Base-by-base conservation (phyloP, 2,113 vertebrate genomes). In the Micromys minutus region DNA sequence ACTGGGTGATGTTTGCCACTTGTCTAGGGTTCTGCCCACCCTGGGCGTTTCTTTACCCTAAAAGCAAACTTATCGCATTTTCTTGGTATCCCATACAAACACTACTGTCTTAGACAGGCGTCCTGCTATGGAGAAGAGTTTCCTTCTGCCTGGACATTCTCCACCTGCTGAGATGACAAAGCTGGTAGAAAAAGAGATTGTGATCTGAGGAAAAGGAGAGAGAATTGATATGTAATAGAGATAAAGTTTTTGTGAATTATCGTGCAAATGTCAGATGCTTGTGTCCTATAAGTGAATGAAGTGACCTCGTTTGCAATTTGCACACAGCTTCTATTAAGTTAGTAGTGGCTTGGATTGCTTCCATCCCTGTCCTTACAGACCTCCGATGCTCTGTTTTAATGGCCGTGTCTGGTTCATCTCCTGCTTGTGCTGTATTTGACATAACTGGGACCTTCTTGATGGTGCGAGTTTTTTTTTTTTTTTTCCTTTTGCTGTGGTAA, bases 401-500 rank as follows among this genome's bases (percentile, higher is more conserved):
- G 50, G 5, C 55, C 36, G 9, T 16, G 1, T 63, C 19, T 55
- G 13, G 65, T 24, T 83, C 42, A 57, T 31, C 36, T 45, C 76
- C 31, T 26, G 3, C 36, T 61, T 83, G 12, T 59, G 57, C 24
- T 85, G 0, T 61, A 50, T 65, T 93, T 87, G 75, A 21, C 21
- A 29, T 93, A 89, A 57, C 47, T 72, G 45, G 52, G 55, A 50
- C 9, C 5, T 50, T 94, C 31, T 7, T 21, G 34, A 84, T 81
- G 12, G 36, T 89, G 71, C n/a, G n/a, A 31, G 36, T 1, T 39
- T 81, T 21, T 3, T 67, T 57, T n/a, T n/a, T n/a, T n/a, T n/a
- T n/a, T n/a, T n/a, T n/a, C n/a, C n/a, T 89, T 91, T 94, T 72
- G 79, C 65, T 72, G 15, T 80, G 91, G 19, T 94, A 91, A 97